Evolutionary conservation across 2,888 invertebrate species (phyloP).

Genomic region (Archips xylosteana): DNA sequence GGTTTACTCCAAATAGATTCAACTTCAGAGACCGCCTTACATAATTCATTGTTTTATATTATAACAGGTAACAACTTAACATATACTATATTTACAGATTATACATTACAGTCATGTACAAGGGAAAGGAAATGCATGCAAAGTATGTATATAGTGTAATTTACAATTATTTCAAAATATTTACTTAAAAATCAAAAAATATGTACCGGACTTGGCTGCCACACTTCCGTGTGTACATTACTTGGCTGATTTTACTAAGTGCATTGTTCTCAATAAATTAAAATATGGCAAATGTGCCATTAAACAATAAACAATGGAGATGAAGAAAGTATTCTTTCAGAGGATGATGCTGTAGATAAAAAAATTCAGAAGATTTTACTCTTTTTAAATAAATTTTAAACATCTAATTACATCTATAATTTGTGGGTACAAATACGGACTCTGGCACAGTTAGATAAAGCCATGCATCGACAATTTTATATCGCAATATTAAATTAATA

Average conservation of each 20-base stretch:
- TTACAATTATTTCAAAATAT: neutral
- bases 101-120: slow-evolving; percentile 57
- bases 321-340: neutral
- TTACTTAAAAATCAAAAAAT: neutral
- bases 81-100: slow-evolving; percentile 66
- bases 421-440: no score
- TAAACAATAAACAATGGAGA: neutral
- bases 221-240: neutral
- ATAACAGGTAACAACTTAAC: slow-evolving; percentile 75
- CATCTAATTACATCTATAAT: neutral
- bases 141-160: slow-evolving; percentile 38
- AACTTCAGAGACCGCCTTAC: slow-evolving; percentile 61
- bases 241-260: neutral
- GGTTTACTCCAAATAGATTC: slow-evolving; percentile 66
- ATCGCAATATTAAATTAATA: neutral
- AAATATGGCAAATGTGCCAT: neutral
- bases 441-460: neutral
- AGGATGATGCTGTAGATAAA: neutral
- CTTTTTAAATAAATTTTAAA: neutral
- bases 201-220: neutral
- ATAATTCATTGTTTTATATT: slow-evolving; percentile 40
- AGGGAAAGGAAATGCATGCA: slow-evolving; percentile 65
- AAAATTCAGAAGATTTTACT: neutral
- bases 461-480: neutral
- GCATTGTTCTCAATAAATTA: slow-evolving; percentile 1